Evolutionary conservation across 2,888 invertebrate species (phyloP).

Genomic region (Amaurobius ferox): DNA sequence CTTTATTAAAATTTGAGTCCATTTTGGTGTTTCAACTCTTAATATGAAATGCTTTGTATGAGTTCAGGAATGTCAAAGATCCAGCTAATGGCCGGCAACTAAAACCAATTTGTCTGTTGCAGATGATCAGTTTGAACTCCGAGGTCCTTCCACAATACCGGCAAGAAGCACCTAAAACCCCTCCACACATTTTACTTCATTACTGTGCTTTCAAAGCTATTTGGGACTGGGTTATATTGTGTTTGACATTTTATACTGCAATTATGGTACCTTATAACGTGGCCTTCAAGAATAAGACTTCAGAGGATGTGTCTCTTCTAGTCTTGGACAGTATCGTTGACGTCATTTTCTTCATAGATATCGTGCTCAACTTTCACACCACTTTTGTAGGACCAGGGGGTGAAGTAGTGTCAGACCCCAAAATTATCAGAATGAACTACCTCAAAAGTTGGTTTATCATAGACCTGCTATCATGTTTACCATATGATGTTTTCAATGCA

Average conservation of each 20-base stretch:
- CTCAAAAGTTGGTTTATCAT: constrained; percentile 99
- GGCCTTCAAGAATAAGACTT: constrained; percentile 99
- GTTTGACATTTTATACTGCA: constrained; percentile 99
- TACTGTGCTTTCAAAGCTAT: constrained; percentile 98
- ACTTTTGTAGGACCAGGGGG: constrained; percentile 95
- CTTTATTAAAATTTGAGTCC: too few species aligned
- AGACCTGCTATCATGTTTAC: constrained; percentile 98
- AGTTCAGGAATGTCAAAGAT: too few species aligned
- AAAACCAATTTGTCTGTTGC: constrained; percentile 74
- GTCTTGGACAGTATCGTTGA: constrained; percentile 98
- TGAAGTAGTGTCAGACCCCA: constrained; percentile 97
- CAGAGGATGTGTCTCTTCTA: constrained; percentile 94
- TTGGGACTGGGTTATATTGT: constrained; percentile 98
- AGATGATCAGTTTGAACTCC: constrained; percentile 98
- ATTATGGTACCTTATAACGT: constrained; percentile 99
- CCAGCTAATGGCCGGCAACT: too few species aligned
- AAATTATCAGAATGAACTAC: constrained; percentile 98
- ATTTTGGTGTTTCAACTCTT: too few species aligned
- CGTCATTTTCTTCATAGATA: constrained; percentile 99
- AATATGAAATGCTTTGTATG: too few species aligned
- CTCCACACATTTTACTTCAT: constrained; percentile 99
- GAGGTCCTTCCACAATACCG: constrained; percentile 99
- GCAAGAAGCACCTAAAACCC: constrained; percentile 99
- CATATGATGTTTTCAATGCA: constrained; percentile 99
- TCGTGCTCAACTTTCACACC: constrained; percentile 99